These are phyloP conservation scores for Unio pictorum DNA, from an alignment of 2,888 invertebrate species.

Conservation along the genomic window DNA sequence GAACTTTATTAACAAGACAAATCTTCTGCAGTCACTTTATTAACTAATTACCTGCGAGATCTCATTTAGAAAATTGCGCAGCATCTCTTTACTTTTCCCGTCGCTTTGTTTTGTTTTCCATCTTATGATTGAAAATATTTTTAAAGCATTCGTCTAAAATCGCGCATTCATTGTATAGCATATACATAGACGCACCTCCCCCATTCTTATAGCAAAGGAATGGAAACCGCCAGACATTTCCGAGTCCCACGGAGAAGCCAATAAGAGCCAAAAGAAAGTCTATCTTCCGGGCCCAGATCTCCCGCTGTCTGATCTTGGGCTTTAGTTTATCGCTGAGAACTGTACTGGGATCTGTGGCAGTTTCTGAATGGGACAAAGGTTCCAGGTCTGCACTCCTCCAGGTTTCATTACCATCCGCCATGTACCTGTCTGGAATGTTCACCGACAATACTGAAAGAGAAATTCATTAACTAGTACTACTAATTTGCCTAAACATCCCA, in stretches of 20 bases:
- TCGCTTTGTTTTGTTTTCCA: too few relatives aligned
- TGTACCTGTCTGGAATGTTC: conserved; percentile 2
- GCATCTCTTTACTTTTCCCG: too few relatives aligned
- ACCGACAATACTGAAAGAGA: conserved; percentile 3
- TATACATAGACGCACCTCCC: conserved; percentile 30
- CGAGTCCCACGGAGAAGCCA: conserved; percentile 52
- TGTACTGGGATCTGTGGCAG: conserved; percentile 32
- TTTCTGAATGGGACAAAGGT: conserved; percentile 18
- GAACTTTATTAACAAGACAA: too few relatives aligned
- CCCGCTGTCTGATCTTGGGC: conserved; percentile 44
- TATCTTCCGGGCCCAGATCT: conserved; percentile 56
- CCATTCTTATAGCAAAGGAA: conserved; percentile 71
- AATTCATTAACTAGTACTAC: not conserved
- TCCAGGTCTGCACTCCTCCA: conserved; percentile 17
- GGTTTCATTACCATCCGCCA: not conserved
- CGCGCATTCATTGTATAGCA: not conserved
- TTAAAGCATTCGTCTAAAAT: too few relatives aligned
- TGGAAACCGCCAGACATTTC: conserved; percentile 76
- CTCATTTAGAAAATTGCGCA: too few relatives aligned
- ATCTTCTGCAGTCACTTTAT: too few relatives aligned
- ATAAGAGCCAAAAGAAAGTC: conserved; percentile 59
- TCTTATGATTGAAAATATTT: too few relatives aligned
- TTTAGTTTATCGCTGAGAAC: conserved; percentile 32
- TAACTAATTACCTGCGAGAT: too few relatives aligned
- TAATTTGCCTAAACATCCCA: too few relatives aligned